Conservation (phyloP, 2,113 vertebrate species). For the Pleuronectes platessa region DNA sequence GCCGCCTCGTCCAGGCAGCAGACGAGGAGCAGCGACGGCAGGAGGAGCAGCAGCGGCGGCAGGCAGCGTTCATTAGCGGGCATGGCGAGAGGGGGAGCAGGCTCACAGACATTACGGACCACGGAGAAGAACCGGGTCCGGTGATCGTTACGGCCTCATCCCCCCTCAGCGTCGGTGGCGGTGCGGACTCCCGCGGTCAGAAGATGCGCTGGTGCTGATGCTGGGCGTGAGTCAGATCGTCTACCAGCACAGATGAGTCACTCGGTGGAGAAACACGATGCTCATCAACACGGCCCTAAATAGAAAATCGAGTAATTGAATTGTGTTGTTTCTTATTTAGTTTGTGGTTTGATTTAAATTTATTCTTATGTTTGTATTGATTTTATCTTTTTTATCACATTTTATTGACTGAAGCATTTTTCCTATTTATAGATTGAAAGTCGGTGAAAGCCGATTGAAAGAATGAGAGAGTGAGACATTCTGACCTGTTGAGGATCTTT, state of each 20-base stretch:
- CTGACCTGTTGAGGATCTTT: neutral
- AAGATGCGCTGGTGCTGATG: slow-evolving; percentile 72
- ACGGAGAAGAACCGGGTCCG: slow-evolving; percentile 24
- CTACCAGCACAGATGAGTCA: fast-evolving
- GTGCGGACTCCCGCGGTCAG: neutral
- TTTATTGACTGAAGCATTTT: neutral
- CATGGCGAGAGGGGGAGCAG: slow-evolving; percentile 66
- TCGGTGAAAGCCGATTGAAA: neutral
- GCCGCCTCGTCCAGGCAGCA: slow-evolving; percentile 59
- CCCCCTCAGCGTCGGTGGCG: neutral
- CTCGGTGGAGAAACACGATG: neutral
- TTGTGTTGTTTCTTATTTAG: neutral
- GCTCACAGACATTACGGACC: slow-evolving; percentile 73
- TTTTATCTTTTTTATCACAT: neutral
- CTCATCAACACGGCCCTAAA: neutral
- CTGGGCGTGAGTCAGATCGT: slow-evolving; percentile 72
- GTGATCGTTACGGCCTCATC: slow-evolving; percentile 30
- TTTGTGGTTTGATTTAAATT: neutral
- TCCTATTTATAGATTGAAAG: neutral
- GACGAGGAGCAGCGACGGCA: slow-evolving; percentile 61
- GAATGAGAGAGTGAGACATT: slow-evolving; percentile 12
- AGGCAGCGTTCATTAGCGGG: slow-evolving; percentile 52
- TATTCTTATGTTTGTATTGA: neutral
- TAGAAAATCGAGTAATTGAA: neutral
- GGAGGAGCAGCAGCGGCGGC: slow-evolving; percentile 52